Evolutionary conservation across 2,797 vertebrate genomes (phyloP).

Genomic region (Sparus aurata): DNA sequence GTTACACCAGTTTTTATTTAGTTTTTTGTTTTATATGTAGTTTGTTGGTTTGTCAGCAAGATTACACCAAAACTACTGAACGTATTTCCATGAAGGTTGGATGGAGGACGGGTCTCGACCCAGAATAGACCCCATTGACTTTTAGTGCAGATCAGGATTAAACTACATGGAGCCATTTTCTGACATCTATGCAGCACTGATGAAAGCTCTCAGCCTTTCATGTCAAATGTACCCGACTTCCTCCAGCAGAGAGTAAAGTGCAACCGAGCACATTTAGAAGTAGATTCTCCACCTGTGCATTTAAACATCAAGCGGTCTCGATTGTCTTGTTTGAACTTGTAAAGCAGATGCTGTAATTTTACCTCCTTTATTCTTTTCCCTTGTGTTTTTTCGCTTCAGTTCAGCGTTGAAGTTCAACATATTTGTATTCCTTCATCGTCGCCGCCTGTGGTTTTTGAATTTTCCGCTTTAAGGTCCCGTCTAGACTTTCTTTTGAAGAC

Average conservation of each 20-base stretch:
- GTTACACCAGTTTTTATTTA: too few relatives aligned
- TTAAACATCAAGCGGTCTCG: neutral
- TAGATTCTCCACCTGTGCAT: neutral
- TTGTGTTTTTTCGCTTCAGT: constrained; percentile 15
- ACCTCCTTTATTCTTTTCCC: neutral
- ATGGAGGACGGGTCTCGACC: too few relatives aligned
- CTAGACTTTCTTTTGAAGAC: constrained; percentile 7
- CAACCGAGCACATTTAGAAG: neutral
- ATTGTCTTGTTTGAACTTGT: constrained; percentile 4
- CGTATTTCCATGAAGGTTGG: too few relatives aligned
- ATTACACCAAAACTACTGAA: too few relatives aligned
- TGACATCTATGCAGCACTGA: too few relatives aligned
- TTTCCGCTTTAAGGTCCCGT: constrained; percentile 19
- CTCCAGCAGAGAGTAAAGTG: neutral
- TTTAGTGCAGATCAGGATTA: too few relatives aligned
- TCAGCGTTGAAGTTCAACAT: constrained; percentile 8
- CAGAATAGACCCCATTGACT: too few relatives aligned
- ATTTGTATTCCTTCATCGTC: constrained; percentile 28
- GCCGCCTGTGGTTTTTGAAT: neutral
- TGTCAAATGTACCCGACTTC: neutral
- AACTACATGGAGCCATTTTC: neutral
- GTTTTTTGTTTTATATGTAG: too few relatives aligned
- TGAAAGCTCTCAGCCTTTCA: neutral
- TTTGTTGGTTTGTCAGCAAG: too few relatives aligned
- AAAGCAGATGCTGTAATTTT: neutral